These are phyloP conservation scores for Virgularia gustaviana DNA, from an alignment of 92 coral and sea anemone genomes.

Conservation along the genomic window DNA sequence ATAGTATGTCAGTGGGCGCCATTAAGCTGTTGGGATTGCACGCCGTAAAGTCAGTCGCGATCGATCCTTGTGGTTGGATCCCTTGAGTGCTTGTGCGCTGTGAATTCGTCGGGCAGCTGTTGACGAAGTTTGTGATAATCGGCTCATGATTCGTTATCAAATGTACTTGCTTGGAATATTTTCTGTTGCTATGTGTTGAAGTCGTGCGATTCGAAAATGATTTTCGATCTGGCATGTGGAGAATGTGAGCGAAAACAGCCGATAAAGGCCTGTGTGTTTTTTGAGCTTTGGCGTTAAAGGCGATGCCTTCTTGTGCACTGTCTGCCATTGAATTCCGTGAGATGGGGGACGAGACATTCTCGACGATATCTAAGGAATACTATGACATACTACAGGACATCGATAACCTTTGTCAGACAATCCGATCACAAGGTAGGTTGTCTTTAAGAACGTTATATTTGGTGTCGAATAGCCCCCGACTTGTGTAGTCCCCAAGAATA, in stretches of 20 bases:
- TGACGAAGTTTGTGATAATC: slow-evolving; percentile 3
- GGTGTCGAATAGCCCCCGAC: no score
- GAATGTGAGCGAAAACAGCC: not conserved
- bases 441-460: no score
- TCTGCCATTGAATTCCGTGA: slow-evolving; percentile 6
- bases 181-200: not conserved
- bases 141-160: no score
- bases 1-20: slow-evolving; percentile 25
- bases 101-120: slow-evolving; percentile 23
- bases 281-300: slow-evolving; percentile 6
- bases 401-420: slow-evolving; percentile 29
- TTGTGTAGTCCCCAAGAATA: no score
- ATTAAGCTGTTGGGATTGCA: slow-evolving; percentile 7
- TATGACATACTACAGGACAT: slow-evolving; percentile 35
- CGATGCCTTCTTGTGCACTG: not conserved
- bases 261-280: no score
- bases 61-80: slow-evolving; percentile 9
- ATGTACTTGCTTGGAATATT: no score
- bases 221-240: no score
- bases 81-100: slow-evolving; percentile 17
- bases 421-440: slow-evolving; percentile 36
- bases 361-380: slow-evolving; percentile 23
- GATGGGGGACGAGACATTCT: slow-evolving; percentile 6
- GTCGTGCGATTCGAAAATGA: not conserved
- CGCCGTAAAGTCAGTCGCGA: not conserved